A percentile compares a stretch with the other conserved stretches of the same genome.
Evolutionary conservation across 2,113 vertebrate genomes (phyloP).

Genomic region (Amazona vittata): DNA sequence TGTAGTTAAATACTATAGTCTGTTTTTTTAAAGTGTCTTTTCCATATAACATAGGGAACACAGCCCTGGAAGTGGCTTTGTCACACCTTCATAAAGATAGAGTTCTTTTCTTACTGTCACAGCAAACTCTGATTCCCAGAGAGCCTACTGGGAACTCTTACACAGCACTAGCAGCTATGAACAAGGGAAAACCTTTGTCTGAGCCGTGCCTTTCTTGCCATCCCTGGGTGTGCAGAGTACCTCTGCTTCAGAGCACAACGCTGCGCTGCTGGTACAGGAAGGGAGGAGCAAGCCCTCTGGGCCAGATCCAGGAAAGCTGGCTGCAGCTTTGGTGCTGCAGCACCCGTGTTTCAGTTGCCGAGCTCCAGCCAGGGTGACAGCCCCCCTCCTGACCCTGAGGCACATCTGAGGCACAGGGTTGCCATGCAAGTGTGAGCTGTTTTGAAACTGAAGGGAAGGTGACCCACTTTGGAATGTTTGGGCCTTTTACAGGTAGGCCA

Average conservation of each 20-base stretch:
- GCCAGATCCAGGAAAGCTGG: background rate
- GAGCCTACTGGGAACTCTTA: background rate
- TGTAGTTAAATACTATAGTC: background rate
- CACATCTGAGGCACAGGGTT: background rate
- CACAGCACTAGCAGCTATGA: background rate
- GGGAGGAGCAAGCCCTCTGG: background rate
- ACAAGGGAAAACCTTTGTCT: background rate
- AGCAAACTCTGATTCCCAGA: background rate
- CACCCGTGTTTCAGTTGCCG: background rate
- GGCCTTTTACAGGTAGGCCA: background rate
- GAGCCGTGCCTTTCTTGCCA: background rate
- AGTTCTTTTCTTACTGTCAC: background rate
- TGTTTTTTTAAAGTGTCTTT: background rate
- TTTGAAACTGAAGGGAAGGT: background rate
- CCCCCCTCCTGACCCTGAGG: background rate
- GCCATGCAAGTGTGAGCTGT: rapidly evolving
- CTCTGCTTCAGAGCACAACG: rapidly evolving
- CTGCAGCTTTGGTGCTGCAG: background rate
- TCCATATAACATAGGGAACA: background rate
- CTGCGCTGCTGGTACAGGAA: background rate
- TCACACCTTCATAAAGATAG: background rate
- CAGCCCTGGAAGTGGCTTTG: background rate
- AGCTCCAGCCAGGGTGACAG: background rate
- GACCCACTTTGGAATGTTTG: rapidly evolving
- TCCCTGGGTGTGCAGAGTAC: background rate